phyloP scores from a whole-genome alignment of 2,797 vertebrate species.

The Peromyscus eremicus region DNA sequence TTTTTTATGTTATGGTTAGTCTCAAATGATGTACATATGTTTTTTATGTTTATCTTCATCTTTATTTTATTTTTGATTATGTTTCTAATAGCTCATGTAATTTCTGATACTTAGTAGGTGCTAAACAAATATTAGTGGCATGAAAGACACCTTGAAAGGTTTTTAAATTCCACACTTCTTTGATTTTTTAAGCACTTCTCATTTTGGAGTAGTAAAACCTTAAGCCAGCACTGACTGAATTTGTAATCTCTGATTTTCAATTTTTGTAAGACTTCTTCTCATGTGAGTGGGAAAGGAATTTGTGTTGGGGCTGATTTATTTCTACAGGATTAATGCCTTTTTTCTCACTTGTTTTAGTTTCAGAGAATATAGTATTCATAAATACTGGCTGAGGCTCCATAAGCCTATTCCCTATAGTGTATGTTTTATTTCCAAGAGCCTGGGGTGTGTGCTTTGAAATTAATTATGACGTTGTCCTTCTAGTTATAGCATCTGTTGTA shows the following conservation, averaged over 20 bases:
- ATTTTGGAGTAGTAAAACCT: neutral
- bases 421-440: conserved; percentile 62
- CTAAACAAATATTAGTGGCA: neutral
- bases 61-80: neutral
- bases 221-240: conserved; percentile 13
- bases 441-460: conserved; percentile 47
- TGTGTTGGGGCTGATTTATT: conserved; percentile 36
- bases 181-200: neutral
- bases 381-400: conserved; percentile 34
- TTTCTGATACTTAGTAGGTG: neutral
- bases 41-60: neutral
- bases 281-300: neutral
- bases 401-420: neutral
- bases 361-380: conserved; percentile 7
- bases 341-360: conserved; percentile 50
- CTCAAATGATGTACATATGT: neutral
- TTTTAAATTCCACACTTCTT: conserved; percentile 1
- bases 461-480: conserved; percentile 62
- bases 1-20: neutral
- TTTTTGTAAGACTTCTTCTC: neutral
- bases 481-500: conserved; percentile 58
- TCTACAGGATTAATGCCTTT: neutral
- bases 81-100: neutral
- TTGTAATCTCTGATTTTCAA: neutral
- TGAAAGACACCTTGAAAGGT: conserved; percentile 40